phyloP scores from a whole-genome alignment of 2,888 invertebrate species.

The Drosophila nr. perissopoda region DNA sequence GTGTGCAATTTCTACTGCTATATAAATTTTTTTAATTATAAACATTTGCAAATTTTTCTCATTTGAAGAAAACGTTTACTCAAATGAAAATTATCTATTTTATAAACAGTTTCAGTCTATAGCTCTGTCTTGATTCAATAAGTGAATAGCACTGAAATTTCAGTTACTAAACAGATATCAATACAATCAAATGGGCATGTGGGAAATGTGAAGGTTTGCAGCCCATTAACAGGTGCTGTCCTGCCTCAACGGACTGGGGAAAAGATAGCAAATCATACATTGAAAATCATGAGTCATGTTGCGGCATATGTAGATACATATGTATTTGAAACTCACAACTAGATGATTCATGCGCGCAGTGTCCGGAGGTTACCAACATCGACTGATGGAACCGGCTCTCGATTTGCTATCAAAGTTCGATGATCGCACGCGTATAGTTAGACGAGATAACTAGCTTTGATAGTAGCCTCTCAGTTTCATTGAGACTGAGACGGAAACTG shows the following conservation, averaged over 20 bases:
- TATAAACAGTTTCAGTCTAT: too few species aligned
- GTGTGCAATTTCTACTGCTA: not conserved
- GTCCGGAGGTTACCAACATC: slow-evolving; percentile 11
- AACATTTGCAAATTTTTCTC: not conserved
- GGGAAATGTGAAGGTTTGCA: not conserved
- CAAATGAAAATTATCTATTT: too few species aligned
- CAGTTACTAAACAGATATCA: not conserved
- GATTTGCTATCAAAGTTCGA: slow-evolving; percentile 13
- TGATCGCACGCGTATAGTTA: slow-evolving; percentile 6
- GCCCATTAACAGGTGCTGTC: not conserved
- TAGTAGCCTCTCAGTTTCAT: not conserved
- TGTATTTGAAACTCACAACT: not conserved
- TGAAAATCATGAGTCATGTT: slow-evolving; percentile 29
- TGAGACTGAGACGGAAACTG: slow-evolving; percentile 20
- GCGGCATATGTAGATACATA: not conserved
- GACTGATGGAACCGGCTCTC: not conserved
- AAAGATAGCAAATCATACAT: not conserved
- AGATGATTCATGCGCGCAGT: slow-evolving; percentile 32
- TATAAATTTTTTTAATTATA: not conserved
- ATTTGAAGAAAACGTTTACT: too few species aligned
- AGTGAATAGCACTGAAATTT: not conserved
- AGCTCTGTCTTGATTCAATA: not conserved
- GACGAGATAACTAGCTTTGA: not conserved
- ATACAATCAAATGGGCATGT: not conserved
- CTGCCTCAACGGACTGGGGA: slow-evolving; percentile 34